phyloP scores from a whole-genome alignment of 1,140 invertebrate genomes.

The Scaptomyza graminum region DNA sequence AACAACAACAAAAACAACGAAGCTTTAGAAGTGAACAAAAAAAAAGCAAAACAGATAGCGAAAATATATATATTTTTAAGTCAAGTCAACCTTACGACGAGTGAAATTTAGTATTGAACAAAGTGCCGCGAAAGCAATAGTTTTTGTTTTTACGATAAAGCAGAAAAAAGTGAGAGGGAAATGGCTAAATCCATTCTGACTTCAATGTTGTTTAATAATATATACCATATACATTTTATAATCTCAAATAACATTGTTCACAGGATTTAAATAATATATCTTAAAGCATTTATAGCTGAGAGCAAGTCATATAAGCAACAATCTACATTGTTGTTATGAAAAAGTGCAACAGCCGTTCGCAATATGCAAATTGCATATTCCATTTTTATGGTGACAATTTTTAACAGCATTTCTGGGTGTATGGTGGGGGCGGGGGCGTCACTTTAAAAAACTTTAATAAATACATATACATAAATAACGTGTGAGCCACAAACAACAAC shows the following conservation, averaged over 20 bases:
- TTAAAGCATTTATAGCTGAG: too few relatives aligned
- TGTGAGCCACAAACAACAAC: neutral
- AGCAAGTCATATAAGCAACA: too few relatives aligned
- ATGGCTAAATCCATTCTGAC: too few relatives aligned
- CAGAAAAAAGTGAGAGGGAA: too few relatives aligned
- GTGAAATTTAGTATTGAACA: too few relatives aligned
- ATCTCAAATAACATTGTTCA: too few relatives aligned
- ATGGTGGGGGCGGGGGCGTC: too few relatives aligned
- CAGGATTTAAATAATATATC: too few relatives aligned
- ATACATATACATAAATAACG: slow-evolving; percentile 61
- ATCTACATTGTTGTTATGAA: neutral
- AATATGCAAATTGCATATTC: slow-evolving; percentile 5
- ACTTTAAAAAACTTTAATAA: slow-evolving; percentile 35
- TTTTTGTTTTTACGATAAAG: too few relatives aligned
- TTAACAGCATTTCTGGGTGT: neutral
- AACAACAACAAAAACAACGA: neutral
- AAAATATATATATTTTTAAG: neutral
- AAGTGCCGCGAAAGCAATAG: too few relatives aligned
- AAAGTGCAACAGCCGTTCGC: slow-evolving; percentile 7
- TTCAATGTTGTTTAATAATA: too few relatives aligned
- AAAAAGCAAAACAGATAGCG: neutral
- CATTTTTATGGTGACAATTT: neutral
- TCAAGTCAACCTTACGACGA: neutral
- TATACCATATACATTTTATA: too few relatives aligned
- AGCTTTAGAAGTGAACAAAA: slow-evolving; percentile 29